phyloP scores from a whole-genome alignment of 2,797 vertebrate genomes.

The Avahi laniger region DNA sequence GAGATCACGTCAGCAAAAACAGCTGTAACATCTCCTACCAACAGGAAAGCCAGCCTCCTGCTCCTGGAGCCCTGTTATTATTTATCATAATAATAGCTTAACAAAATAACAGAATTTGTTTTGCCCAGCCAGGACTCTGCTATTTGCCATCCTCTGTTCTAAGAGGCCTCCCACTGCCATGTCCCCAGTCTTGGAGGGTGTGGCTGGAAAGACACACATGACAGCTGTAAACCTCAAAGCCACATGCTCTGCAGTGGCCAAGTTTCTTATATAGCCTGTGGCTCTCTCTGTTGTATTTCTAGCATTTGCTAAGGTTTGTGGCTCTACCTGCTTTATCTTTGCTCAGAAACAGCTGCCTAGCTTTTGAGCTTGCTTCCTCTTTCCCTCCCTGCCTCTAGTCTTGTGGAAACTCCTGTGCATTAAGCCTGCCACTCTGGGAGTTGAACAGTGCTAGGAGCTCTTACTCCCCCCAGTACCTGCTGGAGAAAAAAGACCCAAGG shows the following conservation, averaged over 20 bases:
- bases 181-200: conserved; percentile 37
- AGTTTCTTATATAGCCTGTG: neutral
- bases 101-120: neutral
- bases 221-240: conserved; percentile 25
- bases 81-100: conserved; percentile 19
- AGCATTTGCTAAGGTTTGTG: neutral
- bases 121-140: neutral
- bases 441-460: neutral
- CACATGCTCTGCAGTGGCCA: neutral
- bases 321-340: conserved; percentile 32
- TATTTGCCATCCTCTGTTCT: neutral
- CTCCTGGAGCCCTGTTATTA: neutral
- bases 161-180: neutral
- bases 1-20: neutral
- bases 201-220: conserved; percentile 47
- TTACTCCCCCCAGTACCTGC: neutral
- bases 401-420: neutral
- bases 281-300: neutral
- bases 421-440: neutral
- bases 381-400: neutral
- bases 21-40: neutral
- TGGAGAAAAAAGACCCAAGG: neutral
- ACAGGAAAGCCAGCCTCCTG: neutral
- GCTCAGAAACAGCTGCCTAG: neutral
- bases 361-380: neutral